Base-by-base conservation (phyloP, 2,888 invertebrate species). In the Diarsia dahlii region DNA sequence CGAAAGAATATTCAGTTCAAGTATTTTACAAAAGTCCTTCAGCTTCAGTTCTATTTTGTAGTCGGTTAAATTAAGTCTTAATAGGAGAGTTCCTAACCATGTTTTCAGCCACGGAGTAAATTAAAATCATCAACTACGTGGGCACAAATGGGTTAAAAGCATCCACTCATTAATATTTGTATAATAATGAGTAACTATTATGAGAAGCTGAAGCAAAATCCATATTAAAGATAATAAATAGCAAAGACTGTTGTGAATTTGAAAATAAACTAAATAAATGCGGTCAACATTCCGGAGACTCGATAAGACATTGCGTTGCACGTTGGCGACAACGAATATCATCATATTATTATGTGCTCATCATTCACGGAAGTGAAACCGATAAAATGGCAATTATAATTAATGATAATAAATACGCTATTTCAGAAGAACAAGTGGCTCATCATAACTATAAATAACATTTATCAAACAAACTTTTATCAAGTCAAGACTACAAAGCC, bases 401-500 rank as follows among this genome's bases (percentile, higher is more conserved):
- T 13, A 23, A 50, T 67, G 56, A 39, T 67, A 58, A 56, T 62
- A 65, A 28, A n/a, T 20, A 64, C 23, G 48, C 34, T 10, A 39
- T 9, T 67, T n/a, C n/a, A 50, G n/a, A 67, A 8, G 56, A 76
- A 66, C 79, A 83, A 75, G 78, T 82, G 71, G 69, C 62, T 75
- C 73, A 66, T 76, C 69, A 60, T 65, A 20, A 46, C 73, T 79
- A 81, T 74, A 73, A 78, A 85, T 85, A 85, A 52, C 63, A 62
- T 60, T 70, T 67, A 72, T 77, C 74, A 73, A 74, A 78, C 58
- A 79, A 81, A 87, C 71, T 60, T 45, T 10, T 58, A 62, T 68
- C 60, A 71, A 60, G 28, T 28, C 28, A 28, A 28, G 72, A 76
- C 63, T 69, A 78, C 67, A 78, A 84, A 76, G 70, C 23, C 20